Evolutionary conservation across 2,888 invertebrate genomes (phyloP), one percentile per base, ranked within the genome.

Genomic region (Cyaniris semiargus): DNA sequence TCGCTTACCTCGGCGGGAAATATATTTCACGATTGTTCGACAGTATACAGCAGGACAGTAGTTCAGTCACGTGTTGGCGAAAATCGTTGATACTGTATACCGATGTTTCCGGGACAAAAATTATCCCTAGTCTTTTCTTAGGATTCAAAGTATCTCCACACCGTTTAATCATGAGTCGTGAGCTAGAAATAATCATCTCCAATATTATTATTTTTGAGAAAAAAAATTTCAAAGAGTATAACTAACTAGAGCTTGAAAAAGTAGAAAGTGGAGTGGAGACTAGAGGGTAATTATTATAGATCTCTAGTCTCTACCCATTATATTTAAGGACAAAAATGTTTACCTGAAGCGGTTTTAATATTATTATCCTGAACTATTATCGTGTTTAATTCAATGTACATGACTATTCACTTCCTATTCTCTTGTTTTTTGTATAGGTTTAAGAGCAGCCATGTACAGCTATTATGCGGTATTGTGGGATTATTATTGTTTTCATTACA

Each of bases 1-100:
- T 90, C 90, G 87, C 88, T 90, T 90, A 90, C 90, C 90, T 89
- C 88, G 84, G 85, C 86, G 84, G 86, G 86, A 89, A 89, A 89
- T 88, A 87, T 83, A 85, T 86, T 79, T 76, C 82, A 53, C 76
- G 81, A 81, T 80, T 78, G 60, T 60, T 66, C 18, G 15, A 27
- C 27, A 58, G n/a, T 8, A 3, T 21, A 8, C 58, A 66, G 66
- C 66, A 18, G 27, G 27, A 66, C 27, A 31, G 27, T 27, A 66
- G 66, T 6, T 66, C 53, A 0, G 18, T 53, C 27, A 15, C 23
- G 60, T 27, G 60, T 21, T 21, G 23, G 60, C 66, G 5, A 15
- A 60, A 66, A 31, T 66, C 66, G 1, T 5, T 8, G 60, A 13
- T 66, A 66, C 23, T 66, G 4, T 23, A 13, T 5, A 15, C 60